phyloP scores from a whole-genome alignment of 2,113 vertebrate species.

The Spermophilus dauricus region DNA sequence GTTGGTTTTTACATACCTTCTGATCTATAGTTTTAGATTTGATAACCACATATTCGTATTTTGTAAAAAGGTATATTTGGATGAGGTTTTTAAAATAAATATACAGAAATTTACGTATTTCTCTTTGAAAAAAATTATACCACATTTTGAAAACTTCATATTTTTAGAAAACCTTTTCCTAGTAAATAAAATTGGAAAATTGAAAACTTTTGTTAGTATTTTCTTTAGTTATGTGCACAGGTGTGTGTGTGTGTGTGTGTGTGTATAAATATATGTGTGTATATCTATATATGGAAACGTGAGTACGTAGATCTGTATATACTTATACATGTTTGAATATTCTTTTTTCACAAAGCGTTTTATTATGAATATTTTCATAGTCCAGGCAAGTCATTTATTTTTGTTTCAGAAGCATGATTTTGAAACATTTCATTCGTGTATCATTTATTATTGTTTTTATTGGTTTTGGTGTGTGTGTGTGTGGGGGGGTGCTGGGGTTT shows the following conservation, averaged over 20 bases:
- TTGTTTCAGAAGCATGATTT: conserved; percentile 30
- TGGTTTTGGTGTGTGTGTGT: no score
- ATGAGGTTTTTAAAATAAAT: conserved; percentile 37
- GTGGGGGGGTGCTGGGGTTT: not conserved
- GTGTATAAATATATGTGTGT: no score
- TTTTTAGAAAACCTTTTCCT: not conserved
- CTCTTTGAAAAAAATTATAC: conserved; percentile 5
- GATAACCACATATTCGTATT: not conserved
- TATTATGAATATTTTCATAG: conserved; percentile 17
- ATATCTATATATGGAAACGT: not conserved
- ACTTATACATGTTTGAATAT: not conserved
- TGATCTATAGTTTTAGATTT: not conserved
- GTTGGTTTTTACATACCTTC: not conserved
- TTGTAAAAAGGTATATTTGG: not conserved
- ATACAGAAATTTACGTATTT: not conserved
- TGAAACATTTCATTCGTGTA: conserved; percentile 1
- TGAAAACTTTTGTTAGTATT: not conserved
- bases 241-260: no score
- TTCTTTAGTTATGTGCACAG: not conserved
- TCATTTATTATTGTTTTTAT: not conserved
- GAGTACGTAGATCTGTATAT: no score
- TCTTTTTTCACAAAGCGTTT: conserved; percentile 31
- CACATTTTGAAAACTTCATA: conserved; percentile 16
- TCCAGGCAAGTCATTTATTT: not conserved
- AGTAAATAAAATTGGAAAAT: conserved; percentile 20